Evolutionary conservation across 1,140 invertebrate genomes (phyloP), one percentile per base, ranked within the genome.

Genomic region (Zaprionus gabonicus): DNA sequence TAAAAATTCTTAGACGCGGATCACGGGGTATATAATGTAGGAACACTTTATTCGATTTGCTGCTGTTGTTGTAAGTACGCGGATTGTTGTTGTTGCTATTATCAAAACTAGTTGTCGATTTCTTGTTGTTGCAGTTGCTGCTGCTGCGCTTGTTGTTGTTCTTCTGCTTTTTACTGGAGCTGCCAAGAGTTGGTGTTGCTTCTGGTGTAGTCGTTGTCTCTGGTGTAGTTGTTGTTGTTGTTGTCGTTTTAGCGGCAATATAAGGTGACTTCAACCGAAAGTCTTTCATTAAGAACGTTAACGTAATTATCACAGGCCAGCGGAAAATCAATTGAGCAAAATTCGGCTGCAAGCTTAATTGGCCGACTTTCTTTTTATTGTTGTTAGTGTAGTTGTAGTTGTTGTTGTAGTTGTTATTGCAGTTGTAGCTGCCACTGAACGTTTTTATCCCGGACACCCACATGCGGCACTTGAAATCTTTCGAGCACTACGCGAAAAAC

Each of bases 1-100:
- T 75, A 38, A 76, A 81, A 81, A 91, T 90, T 82, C 91, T 91
- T 91, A 92, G 80, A 72, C 91, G 91, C 58, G 91, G 87, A 84
- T 92, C 91, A 73, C 91, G 91, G 55, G 91, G 91, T 67, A 87
- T 92, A 68, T 92, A 92, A 75, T 91, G 82, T 25, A 92, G 77
- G 68, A 92, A 92, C 72, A 92, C 85, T 88, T 92, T 92, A 78
- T 92, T 92, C 71, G 91, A 92, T 79, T 92, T 92, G 66, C 87
- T 88, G 77, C 91, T 86, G 72, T 92, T 92, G 76, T 92, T 91
- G 76, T 92, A 92, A 80, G 87, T 92, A 81, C 91, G 91, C 9
- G 80, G 81, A 86, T 92, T 92, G 64, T 91, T 91, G 53, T 92
- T 90, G 55, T 75, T 80, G 76, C 71, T 82, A 36, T 88, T 92